Evolutionary conservation across 2,888 invertebrate species (phyloP), one percentile per base, ranked within the genome.

Genomic region (Poecilobothrus nobilitatus): DNA sequence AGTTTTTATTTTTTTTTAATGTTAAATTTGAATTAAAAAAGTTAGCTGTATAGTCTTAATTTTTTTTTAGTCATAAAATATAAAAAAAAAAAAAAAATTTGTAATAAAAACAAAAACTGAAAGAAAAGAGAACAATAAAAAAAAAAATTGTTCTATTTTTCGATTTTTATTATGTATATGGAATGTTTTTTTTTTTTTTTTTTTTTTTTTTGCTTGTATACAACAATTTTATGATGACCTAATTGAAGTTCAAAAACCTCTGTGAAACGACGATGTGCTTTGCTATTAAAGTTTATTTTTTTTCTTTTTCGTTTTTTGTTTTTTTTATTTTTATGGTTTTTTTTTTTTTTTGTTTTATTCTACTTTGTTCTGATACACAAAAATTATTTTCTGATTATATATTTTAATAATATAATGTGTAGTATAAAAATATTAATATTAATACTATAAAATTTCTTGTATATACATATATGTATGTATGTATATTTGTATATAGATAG

Each of bases 211-310:
- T 63, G 22, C 22, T 22, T 63, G 3, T 27, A 63, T 63, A 18
- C 21, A 62, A 62, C 4, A 21, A 27, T 63, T 63, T 63, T 63
- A 53, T 63, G 63, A 63, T 63, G 63, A 63, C 63, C 63, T 15
- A 63, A 27, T 18, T 63, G 4, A 4, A 63, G 63, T 63, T 63
- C 63, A 63, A 63, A 63, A 27, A 63, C 27, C 63, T 9, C 10
- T n/a, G 9, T 53, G 9, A 27, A 27, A 27, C 27, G 9, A 27
- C 27, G 9, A 5, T 53, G 53, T 53, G 53, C 53, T n/a, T 53
- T 53, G 53, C 53, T 53, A 53, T 53, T 53, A 12, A 53, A 53
- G 53, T 18, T 18, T 53, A 4, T 53, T 3, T 53, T 6, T 53
- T 53, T 3, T 41, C 9, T 8, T 20, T 22, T 63, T 63, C 2